Evolutionary conservation across 35 echinoderm and acorn worm genomes (phyloP), one percentile per base, ranked within the genome.

Genomic region (Hemicentrotus pulcherrimus): DNA sequence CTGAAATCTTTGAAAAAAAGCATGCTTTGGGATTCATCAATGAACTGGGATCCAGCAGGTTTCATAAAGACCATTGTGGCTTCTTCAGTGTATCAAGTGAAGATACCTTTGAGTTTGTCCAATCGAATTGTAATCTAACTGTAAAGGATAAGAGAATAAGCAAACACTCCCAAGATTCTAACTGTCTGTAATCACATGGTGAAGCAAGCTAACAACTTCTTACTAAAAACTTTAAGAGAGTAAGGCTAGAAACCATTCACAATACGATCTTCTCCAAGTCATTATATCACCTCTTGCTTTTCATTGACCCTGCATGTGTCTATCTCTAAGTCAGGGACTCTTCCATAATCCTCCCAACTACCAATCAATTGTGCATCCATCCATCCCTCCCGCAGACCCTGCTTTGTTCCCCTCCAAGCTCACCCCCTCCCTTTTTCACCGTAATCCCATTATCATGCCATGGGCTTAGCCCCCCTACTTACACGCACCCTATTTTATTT

Each of bases 111-210:
- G 50, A 55, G 50, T 55, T 78, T 78, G 65, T 78, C 22, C 65
- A 78, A 78, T 78, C 88, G 15, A 90, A 90, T 90, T 90, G 45
- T 4, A 90, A 90, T 90, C 88, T 90, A 90, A 90, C 88, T 90
- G 88, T 90, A 10, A 30, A 90, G n/a, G 46, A 18, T 90, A 32
- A 90, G 32, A 45, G 88, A 11, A 15, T 32, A 41, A 90, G 11
- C 88, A 45, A 47, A 45, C 5, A 33, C 32, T 90, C 32, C 14
- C 33, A 41, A 90, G 88, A 90, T 47, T 19, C 32, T 90, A 90
- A 90, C 32, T 45, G 32, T 45, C 46, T 41, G 16, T 47, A 41
- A 90, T 47, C 88, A 6, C 9, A 9, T 28, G 4, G 6, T 28
- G 15, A 33, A 90, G 88, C 12, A 78, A 78, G 13, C n/a, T 90